Evolutionary conservation across 2,113 vertebrate genomes (phyloP), one percentile per base, ranked within the genome.

Genomic region (Marcusenius ussheri): DNA sequence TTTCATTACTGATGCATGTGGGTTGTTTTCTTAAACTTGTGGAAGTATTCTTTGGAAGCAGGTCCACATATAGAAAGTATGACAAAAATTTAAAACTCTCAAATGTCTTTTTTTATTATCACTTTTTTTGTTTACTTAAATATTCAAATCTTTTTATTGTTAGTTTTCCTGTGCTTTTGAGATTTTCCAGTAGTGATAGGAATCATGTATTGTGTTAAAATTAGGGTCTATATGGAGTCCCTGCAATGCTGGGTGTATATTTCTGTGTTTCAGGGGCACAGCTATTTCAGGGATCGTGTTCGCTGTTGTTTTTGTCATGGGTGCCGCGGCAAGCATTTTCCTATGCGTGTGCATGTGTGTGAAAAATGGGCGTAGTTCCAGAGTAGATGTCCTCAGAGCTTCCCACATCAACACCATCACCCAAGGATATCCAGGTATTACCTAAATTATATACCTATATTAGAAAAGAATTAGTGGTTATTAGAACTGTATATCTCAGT

Each of bases 211-310:
- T 31, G 10, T 70, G 62, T 70, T 31, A 70, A 31, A 31, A 70
- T 70, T 3, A 66, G 58, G n/a, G 58, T 66, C 58, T 66, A 4
- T 27, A 66, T 66, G 62, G n/a, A 27, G n/a, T n/a, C 62, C 62
- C n/a, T 66, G 62, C 62, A 66, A 66, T 66, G 2, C 24, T 53
- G 47, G 49, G 31, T 35, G 5, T 53, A 27, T 53, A 35, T 87
- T 24, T 50, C 21, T 87, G 47, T 83, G 89, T 95, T 89, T 42
- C 92, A 99, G 98, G 92, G 98, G 98, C 91, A 98, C 97, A 0
- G 97, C 96, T 0, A 98, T 98, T 93, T 98, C 97, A 0, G 98
- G 97, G 9, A 98, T 98, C 11, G 97, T 98, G 89, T 98, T 98
- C 0, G 97, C 98, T 9, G 97, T 98, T 35, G 97, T 98, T 21